Base-by-base conservation (phyloP, 2,888 invertebrate genomes). In the Diaphora mendica region DNA sequence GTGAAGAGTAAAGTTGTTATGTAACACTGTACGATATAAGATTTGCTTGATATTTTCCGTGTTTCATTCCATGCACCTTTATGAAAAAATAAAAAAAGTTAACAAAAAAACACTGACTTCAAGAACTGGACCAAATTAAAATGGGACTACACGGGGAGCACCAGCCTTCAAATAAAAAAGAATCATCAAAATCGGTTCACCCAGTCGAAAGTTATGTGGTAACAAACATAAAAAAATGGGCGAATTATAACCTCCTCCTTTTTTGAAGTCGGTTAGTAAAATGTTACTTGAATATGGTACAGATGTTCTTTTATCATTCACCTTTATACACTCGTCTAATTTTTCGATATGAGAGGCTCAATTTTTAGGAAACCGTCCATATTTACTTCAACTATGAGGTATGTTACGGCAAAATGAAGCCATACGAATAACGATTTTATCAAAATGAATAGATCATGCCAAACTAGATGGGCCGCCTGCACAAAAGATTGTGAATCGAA, bases 401-500 rank as follows among this genome's bases (percentile, higher is more conserved):
- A 75, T 67, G 66, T 67, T 73, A 68, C 13, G 75, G 64, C 77
- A 79, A 75, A 78, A 79, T 74, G 77, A 80, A 79, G 39, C 42
- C 75, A 77, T 79, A 83, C 78, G 77, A 78, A 78, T 71, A 76
- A 35, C 74, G 77, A 81, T 83, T 71, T 78, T 79, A 83, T 82
- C 82, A 71, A 75, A 82, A 77, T 79, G 77, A 83, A 83, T 77
- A 82, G 79, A 82, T 84, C 80, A 80, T 82, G 80, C 77, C 78
- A 71, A 79, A 84, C 84, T 76, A 84, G 83, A 83, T 80, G 81
- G 80, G 77, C 82, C 79, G 65, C 74, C 44, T 77, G 70, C 78
- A 81, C 82, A 79, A 82, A 81, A 87, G 88, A 88, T 86, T 81
- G 81, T 79, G 80, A 82, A 81, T 80, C 78, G 76, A 77, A 78